Percentiles rank a stretch among this genome's conserved stretches.
Conservation (phyloP, 2,797 vertebrate genomes). For the Odontamblyopus rebecca region DNA sequence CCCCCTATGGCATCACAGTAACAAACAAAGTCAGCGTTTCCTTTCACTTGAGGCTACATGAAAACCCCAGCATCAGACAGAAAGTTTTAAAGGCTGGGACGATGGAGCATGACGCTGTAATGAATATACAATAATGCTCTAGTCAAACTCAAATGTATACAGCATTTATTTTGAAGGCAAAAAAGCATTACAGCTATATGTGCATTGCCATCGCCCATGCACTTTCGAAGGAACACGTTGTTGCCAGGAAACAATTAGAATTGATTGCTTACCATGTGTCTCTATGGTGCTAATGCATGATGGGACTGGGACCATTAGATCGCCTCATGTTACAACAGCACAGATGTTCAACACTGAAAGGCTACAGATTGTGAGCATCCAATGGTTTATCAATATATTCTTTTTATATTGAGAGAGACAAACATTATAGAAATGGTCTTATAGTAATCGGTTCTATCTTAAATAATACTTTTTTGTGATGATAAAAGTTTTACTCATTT, state of each 20-base stretch:
- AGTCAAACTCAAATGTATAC: constrained; percentile 24
- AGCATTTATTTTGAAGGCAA: constrained; percentile 19
- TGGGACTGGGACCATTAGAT: constrained; percentile 19
- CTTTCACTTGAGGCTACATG: constrained; percentile 43
- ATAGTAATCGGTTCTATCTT: too few species aligned
- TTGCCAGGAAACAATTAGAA: constrained; percentile 45
- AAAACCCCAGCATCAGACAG: constrained; percentile 20
- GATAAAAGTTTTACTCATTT: too few species aligned
- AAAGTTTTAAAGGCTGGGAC: constrained; percentile 8
- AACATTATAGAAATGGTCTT: neutral
- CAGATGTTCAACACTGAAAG: constrained; percentile 47
- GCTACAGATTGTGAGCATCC: constrained; percentile 28
- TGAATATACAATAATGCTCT: constrained; percentile 36
- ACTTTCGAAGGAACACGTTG: constrained; percentile 11
- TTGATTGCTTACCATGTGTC: constrained; percentile 54
- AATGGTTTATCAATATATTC: constrained; percentile 59
- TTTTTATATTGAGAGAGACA: constrained; percentile 38
- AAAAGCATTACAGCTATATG: neutral
- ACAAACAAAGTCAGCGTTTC: constrained; percentile 31
- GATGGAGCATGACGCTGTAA: constrained; percentile 22
- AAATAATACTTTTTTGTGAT: too few species aligned
- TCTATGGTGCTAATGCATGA: constrained; percentile 26
- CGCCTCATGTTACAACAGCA: constrained; percentile 21
- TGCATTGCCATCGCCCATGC: constrained; percentile 2
- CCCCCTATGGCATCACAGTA: constrained; percentile 22